A percentile compares a stretch with the other conserved stretches of the same genome.
Evolutionary conservation across 2,797 vertebrate genomes (phyloP).

Genomic region (Poecilia picta): DNA sequence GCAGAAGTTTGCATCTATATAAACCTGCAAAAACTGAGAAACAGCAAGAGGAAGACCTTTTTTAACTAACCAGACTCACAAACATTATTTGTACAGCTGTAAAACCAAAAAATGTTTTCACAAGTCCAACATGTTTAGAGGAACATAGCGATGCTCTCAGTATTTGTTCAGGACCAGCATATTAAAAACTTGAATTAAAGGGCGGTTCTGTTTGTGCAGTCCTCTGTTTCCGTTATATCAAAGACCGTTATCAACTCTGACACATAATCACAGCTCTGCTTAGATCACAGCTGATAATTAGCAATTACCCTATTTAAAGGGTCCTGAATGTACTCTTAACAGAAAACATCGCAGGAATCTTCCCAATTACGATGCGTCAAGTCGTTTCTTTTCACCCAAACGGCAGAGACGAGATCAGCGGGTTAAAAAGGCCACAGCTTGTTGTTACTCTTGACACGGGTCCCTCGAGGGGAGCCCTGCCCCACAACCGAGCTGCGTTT

Average conservation of each 20-base stretch:
- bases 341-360: constrained; percentile 33
- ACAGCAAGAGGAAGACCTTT: neutral
- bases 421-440: constrained; percentile 33
- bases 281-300: constrained; percentile 67
- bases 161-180: constrained; percentile 1
- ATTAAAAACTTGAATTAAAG: constrained; percentile 43
- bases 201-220: constrained; percentile 32
- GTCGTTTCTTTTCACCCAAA: constrained; percentile 15
- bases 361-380: constrained; percentile 47
- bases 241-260: constrained; percentile 57
- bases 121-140: neutral
- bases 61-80: neutral
- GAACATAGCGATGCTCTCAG: neutral
- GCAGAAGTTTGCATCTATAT: neutral
- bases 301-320: constrained; percentile 63
- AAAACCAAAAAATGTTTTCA: neutral
- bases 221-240: constrained; percentile 49
- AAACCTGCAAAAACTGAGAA: neutral
- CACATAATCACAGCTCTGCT: constrained; percentile 70
- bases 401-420: constrained; percentile 13
- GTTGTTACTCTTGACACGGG: constrained; percentile 19
- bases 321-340: constrained; percentile 45
- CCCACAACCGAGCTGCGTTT: constrained; percentile 32
- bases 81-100: neutral
- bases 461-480: constrained; percentile 40